phyloP scores from a whole-genome alignment of 2,888 invertebrate species.

The Drosophila dives region DNA sequence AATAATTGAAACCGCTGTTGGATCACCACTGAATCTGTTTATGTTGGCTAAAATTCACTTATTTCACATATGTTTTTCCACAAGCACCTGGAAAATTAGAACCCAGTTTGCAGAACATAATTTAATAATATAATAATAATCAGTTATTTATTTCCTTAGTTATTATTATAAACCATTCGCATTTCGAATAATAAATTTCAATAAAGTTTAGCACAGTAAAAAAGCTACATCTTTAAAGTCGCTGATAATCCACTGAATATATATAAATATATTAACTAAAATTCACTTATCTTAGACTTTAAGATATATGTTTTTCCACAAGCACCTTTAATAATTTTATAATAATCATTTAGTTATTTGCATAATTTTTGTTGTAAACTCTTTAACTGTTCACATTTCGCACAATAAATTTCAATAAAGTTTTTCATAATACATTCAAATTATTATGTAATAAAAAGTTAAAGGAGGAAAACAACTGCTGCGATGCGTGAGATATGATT shows the following conservation, averaged over 20 bases:
- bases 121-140: too few species aligned
- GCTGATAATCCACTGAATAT: too few species aligned
- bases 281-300: background rate
- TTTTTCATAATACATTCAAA: background rate
- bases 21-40: too few species aligned
- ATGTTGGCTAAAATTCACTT: background rate
- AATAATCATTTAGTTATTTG: background rate
- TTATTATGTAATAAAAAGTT: background rate
- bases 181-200: too few species aligned
- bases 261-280: background rate
- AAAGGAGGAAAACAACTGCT: background rate
- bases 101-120: too few species aligned
- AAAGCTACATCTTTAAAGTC: background rate
- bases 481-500: constrained; percentile 8
- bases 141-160: too few species aligned
- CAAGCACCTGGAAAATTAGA: too few species aligned
- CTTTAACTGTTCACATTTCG: background rate
- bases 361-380: background rate
- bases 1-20: background rate
- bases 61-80: background rate
- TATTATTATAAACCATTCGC: too few species aligned
- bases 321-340: too few species aligned
- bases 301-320: background rate
- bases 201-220: background rate
- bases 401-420: background rate